These are phyloP conservation scores for Bruchidius siliquastri DNA, from an alignment of 2,888 invertebrate genomes.

Conservation along the genomic window DNA sequence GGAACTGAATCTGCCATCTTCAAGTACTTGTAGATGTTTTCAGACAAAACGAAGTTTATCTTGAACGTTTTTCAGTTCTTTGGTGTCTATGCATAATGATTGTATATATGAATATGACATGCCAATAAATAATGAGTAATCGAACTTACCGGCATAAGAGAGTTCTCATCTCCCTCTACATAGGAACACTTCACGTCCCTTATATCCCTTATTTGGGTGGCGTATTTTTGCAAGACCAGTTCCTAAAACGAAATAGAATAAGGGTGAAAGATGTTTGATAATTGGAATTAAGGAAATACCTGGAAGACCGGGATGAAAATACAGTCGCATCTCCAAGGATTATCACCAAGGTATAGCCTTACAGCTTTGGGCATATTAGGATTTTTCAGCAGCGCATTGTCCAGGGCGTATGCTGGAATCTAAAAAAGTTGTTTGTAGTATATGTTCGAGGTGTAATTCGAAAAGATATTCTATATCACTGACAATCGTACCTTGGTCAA, in stretches of 20 bases:
- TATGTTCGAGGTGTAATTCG: no score
- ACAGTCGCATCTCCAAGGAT: conserved; percentile 82
- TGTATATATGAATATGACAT: no score
- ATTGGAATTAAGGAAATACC: conserved; percentile 36
- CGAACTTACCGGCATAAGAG: conserved; percentile 54
- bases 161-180: conserved; percentile 58
- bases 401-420: conserved; percentile 76
- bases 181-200: conserved; percentile 66
- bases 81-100: no score
- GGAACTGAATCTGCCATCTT: no score
- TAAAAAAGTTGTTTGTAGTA: conserved; percentile 38
- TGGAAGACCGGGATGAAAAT: conserved; percentile 74
- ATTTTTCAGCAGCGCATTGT: conserved; percentile 72
- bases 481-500: conserved; percentile 61
- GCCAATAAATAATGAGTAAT: not conserved
- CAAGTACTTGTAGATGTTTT: no score
- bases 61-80: no score
- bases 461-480: not conserved
- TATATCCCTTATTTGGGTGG: conserved; percentile 64
- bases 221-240: conserved; percentile 60
- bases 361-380: conserved; percentile 68
- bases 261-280: not conserved
- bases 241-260: conserved; percentile 35
- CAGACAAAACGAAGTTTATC: no score
- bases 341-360: conserved; percentile 65